A percentile compares a stretch with the other conserved stretches of the same genome.
Evolutionary conservation across 2,113 vertebrate species (phyloP).

Genomic region (Guaruba guarouba): DNA sequence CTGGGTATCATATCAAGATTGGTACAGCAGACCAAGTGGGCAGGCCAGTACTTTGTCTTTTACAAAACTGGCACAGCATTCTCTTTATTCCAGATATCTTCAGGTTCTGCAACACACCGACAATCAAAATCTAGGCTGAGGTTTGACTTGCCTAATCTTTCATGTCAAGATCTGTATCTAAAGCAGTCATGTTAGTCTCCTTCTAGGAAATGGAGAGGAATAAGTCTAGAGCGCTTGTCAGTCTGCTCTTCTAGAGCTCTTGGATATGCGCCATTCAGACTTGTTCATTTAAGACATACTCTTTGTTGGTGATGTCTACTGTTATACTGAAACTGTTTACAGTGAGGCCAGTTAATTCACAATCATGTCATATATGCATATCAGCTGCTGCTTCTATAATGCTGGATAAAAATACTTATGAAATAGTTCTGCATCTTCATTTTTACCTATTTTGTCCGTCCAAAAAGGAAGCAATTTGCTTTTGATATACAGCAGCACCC

Average conservation of each 20-base stretch:
- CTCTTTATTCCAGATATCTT: not conserved
- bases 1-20: not conserved
- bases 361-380: not conserved
- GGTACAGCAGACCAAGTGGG: not conserved
- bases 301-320: fast-evolving
- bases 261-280: not conserved
- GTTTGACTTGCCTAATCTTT: not conserved
- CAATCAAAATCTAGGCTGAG: not conserved
- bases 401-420: not conserved
- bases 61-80: not conserved
- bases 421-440: not conserved
- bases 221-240: not conserved
- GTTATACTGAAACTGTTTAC: not conserved
- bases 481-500: not conserved
- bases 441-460: not conserved
- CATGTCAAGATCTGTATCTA: not conserved
- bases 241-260: not conserved
- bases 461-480: not conserved
- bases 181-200: not conserved
- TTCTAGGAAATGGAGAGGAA: not conserved
- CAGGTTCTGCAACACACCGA: not conserved
- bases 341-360: not conserved
- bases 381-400: not conserved
- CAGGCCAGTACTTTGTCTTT: not conserved
- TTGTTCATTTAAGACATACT: not conserved